Conservation (phyloP, 1,140 invertebrate species). For the Hestina assimilis region DNA sequence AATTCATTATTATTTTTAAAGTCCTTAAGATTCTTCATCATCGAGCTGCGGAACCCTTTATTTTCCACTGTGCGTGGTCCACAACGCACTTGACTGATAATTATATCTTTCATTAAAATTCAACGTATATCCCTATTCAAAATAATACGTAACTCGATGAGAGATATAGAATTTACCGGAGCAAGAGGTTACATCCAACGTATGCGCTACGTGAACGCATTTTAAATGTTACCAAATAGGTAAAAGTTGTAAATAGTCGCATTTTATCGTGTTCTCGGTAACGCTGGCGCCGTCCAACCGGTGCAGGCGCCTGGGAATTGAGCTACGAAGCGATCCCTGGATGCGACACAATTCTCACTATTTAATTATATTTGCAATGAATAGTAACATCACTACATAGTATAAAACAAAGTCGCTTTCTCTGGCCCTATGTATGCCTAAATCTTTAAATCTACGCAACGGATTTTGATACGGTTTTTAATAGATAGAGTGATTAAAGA, state of each 20-base stretch:
- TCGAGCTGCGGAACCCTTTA: too few species aligned
- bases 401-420: too few species aligned
- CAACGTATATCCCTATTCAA: background rate
- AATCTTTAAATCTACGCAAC: too few species aligned
- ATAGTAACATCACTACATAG: too few species aligned
- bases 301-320: background rate
- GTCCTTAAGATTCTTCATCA: too few species aligned
- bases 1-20: too few species aligned
- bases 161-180: constrained; percentile 40
- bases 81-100: too few species aligned
- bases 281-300: constrained; percentile 52
- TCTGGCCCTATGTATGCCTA: too few species aligned
- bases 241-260: constrained; percentile 75
- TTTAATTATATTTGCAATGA: background rate
- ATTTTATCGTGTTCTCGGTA: constrained; percentile 64
- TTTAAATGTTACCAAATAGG: constrained; percentile 73
- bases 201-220: constrained; percentile 54
- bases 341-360: constrained; percentile 2
- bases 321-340: constrained; percentile 29
- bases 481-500: too few species aligned
- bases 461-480: too few species aligned
- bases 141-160: constrained; percentile 15
- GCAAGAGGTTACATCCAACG: constrained; percentile 49
- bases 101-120: constrained; percentile 8
- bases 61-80: too few species aligned